Conservation (phyloP, 2,888 invertebrate genomes). For the Meteorus colon region DNA sequence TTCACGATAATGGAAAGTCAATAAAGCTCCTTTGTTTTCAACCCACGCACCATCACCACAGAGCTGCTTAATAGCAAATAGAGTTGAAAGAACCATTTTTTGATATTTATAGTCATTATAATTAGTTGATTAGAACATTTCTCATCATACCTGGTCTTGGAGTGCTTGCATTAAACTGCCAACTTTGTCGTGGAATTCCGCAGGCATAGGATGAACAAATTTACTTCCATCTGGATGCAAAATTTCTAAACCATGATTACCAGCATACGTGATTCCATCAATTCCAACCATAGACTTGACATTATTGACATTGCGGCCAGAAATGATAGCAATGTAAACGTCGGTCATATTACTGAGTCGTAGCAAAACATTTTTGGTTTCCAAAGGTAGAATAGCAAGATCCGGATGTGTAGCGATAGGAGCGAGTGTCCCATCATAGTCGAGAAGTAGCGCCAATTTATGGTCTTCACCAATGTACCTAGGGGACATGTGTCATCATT, state of each 20-base stretch:
- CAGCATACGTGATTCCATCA: slow-evolving; percentile 92
- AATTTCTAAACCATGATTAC: slow-evolving; percentile 91
- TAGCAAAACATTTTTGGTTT: slow-evolving; percentile 88
- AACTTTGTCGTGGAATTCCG: slow-evolving; percentile 87
- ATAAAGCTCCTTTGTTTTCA: slow-evolving; percentile 89
- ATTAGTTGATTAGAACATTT: not conserved
- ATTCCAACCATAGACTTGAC: slow-evolving; percentile 94
- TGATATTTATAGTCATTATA: no score
- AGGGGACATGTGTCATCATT: slow-evolving; percentile 68
- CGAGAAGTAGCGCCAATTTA: slow-evolving; percentile 87
- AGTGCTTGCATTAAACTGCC: slow-evolving; percentile 84
- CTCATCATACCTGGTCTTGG: slow-evolving; percentile 81
- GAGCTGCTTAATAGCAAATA: slow-evolving; percentile 74
- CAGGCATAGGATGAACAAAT: slow-evolving; percentile 93
- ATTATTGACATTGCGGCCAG: slow-evolving; percentile 90
- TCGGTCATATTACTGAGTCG: slow-evolving; percentile 89
- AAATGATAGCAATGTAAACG: slow-evolving; percentile 90
- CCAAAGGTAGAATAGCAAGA: slow-evolving; percentile 87
- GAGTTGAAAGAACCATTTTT: no score
- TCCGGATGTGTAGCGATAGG: slow-evolving; percentile 94
- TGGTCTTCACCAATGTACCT: slow-evolving; percentile 91
- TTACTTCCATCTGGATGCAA: slow-evolving; percentile 92
- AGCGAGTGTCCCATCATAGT: slow-evolving; percentile 92
- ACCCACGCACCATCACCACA: slow-evolving; percentile 94
- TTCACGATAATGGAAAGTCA: slow-evolving; percentile 92